Evolutionary conservation across 1,140 invertebrate genomes (phyloP).

Genomic region (Hestina assimilis): DNA sequence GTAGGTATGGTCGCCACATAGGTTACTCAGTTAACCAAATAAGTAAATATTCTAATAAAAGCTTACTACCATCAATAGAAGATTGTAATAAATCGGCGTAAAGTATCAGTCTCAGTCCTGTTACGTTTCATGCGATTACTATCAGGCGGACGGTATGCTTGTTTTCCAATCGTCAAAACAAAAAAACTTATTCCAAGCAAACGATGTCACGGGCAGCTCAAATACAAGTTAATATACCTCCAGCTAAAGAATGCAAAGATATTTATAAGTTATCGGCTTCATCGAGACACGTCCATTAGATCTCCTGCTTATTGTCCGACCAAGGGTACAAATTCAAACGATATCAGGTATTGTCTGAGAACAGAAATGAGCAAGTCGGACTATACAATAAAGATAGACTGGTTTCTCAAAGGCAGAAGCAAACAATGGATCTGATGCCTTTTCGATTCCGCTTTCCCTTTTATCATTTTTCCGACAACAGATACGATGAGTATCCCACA

Average conservation of each 20-base stretch:
- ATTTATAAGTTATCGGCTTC: conserved; percentile 9
- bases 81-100: too few relatives aligned
- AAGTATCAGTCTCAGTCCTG: too few relatives aligned
- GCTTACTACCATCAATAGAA: too few relatives aligned
- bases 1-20: too few relatives aligned
- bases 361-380: conserved; percentile 40
- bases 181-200: too few relatives aligned
- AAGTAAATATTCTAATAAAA: too few relatives aligned
- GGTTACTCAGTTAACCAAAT: too few relatives aligned
- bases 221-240: background rate
- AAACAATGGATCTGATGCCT: conserved; percentile 49
- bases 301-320: conserved; percentile 19
- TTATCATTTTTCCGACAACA: conserved; percentile 30
- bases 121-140: too few relatives aligned
- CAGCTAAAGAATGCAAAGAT: conserved; percentile 1
- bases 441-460: conserved; percentile 59
- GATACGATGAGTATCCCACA: conserved; percentile 15
- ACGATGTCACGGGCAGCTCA: too few relatives aligned
- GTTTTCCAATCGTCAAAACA: too few relatives aligned
- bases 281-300: conserved; percentile 13
- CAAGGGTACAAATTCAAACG: conserved; percentile 39
- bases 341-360: conserved; percentile 45
- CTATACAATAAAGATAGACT: conserved; percentile 38
- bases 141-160: too few relatives aligned
- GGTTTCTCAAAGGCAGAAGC: conserved; percentile 32